These are phyloP conservation scores for Sceloporus undulatus DNA, from an alignment of 2,113 vertebrate species.

Conservation along the genomic window DNA sequence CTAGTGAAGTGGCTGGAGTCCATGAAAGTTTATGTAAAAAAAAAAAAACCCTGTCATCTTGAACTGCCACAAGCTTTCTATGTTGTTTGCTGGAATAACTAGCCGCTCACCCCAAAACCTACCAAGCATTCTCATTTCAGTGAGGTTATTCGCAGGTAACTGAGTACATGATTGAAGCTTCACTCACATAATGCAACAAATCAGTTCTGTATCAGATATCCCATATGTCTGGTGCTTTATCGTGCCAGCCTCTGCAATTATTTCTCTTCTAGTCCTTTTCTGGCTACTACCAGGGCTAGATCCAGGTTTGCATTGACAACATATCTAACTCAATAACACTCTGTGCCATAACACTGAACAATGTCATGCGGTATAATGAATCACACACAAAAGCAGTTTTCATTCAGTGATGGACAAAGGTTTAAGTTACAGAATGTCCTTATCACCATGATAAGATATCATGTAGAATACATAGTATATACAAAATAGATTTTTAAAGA, in stretches of 20 bases:
- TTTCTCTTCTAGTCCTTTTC: slow-evolving; percentile 64
- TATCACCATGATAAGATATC: slow-evolving; percentile 2
- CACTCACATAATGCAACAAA: slow-evolving; percentile 62
- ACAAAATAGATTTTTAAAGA: slow-evolving; percentile 20
- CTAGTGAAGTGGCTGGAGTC: too few species aligned
- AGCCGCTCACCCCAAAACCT: not conserved
- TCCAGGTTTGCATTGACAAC: slow-evolving; percentile 59
- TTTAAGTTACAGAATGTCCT: not conserved
- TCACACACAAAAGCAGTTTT: slow-evolving; percentile 51
- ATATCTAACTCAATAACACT: slow-evolving; percentile 49
- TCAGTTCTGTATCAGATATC: slow-evolving; percentile 61
- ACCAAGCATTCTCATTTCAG: not conserved
- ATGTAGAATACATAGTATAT: slow-evolving; percentile 24
- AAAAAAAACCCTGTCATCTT: too few species aligned
- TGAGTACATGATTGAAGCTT: not conserved
- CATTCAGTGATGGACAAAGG: slow-evolving; percentile 14
- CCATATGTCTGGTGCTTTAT: slow-evolving; percentile 67
- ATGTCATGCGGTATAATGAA: slow-evolving; percentile 39
- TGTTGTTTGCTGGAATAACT: too few species aligned
- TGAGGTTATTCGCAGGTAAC: not conserved
- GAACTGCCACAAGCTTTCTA: too few species aligned
- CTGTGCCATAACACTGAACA: not conserved
- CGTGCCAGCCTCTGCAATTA: slow-evolving; percentile 66
- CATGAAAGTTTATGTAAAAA: too few species aligned
- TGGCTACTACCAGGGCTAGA: slow-evolving; percentile 59